Evolutionary conservation across 2,797 vertebrate species (phyloP).

Genomic region (Anguilla megastoma): DNA sequence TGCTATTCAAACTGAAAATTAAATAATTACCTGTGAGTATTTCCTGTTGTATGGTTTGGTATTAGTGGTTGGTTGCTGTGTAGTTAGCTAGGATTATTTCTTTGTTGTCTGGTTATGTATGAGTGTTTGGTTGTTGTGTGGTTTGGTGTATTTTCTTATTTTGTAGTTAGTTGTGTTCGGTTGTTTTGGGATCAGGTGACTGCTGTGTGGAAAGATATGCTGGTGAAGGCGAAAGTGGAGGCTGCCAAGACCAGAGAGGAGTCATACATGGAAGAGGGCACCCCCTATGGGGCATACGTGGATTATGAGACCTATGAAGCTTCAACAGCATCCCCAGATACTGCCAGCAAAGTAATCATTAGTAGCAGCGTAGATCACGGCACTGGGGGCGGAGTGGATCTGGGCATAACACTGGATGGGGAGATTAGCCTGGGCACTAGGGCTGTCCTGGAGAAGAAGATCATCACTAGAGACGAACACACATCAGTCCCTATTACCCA

Average conservation of each 20-base stretch:
- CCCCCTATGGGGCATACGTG: neutral
- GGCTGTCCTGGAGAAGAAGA: slow-evolving; percentile 43
- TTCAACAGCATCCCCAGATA: neutral
- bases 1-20: no score
- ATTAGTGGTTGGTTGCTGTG: neutral
- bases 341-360: neutral
- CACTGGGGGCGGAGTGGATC: neutral
- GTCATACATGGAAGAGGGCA: neutral
- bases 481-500: slow-evolving; percentile 33
- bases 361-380: neutral
- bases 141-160: neutral
- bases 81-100: neutral
- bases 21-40: slow-evolving; percentile 25
- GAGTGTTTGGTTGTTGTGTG: neutral
- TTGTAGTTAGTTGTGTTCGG: neutral
- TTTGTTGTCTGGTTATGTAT: neutral
- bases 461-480: slow-evolving; percentile 49
- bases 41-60: slow-evolving; percentile 24
- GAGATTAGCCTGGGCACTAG: slow-evolving; percentile 43
- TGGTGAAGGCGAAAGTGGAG: neutral
- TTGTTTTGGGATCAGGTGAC: slow-evolving; percentile 3
- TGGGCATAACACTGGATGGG: slow-evolving; percentile 5
- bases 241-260: neutral
- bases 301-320: slow-evolving; percentile 29
- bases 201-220: neutral